phyloP scores from a whole-genome alignment of 2,113 vertebrate species.

The Salvelinus sp. region DNA sequence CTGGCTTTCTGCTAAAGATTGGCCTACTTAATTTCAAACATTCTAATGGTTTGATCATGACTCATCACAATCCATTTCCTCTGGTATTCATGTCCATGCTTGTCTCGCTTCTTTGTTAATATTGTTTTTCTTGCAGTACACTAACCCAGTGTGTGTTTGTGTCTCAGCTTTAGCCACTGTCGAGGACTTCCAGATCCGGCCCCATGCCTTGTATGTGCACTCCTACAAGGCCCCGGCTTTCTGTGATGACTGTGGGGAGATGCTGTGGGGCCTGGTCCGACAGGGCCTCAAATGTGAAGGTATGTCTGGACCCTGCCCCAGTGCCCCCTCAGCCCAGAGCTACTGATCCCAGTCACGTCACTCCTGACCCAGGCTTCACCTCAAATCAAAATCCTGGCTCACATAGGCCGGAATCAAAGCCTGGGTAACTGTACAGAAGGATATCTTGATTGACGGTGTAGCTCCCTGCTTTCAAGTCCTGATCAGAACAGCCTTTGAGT shows the following conservation, averaged over 20 bases:
- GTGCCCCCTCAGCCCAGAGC: background rate
- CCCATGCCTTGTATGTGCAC: conserved; percentile 90
- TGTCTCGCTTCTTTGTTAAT: too few species aligned
- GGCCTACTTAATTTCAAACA: background rate
- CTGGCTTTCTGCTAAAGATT: background rate
- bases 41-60: background rate
- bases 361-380: background rate
- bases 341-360: background rate
- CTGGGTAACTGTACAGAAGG: background rate
- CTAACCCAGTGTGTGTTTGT: background rate
- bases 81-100: too few species aligned
- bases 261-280: conserved; percentile 94
- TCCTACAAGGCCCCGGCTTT: conserved; percentile 95
- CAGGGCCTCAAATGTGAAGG: conserved; percentile 96
- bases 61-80: background rate
- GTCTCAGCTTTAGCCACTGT: conserved; percentile 84
- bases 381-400: background rate
- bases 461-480: conserved; percentile 29
- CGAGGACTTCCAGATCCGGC: conserved; percentile 92
- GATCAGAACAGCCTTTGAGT: background rate
- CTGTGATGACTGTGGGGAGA: conserved; percentile 94
- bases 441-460: conserved; percentile 13
- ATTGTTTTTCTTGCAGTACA: too few species aligned
- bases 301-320: conserved; percentile 41
- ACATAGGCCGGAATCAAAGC: conserved; percentile 15